phyloP scores from a whole-genome alignment of 2,888 invertebrate species.

The Pristionchus mayeri region DNA sequence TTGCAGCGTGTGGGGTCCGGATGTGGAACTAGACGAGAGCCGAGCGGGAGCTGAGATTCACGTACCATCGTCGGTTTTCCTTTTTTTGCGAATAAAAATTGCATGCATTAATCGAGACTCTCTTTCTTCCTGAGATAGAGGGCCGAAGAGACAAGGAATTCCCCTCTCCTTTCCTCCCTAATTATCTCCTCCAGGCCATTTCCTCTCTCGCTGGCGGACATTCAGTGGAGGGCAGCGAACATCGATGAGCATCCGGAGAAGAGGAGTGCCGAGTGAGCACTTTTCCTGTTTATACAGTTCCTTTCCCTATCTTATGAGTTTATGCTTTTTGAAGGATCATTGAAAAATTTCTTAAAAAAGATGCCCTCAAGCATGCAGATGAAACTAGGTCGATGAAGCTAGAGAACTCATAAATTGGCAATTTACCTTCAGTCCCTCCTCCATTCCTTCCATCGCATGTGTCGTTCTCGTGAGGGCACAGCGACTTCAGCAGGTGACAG shows the following conservation, averaged over 20 bases:
- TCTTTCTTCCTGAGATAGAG: too few species aligned
- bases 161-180: too few species aligned
- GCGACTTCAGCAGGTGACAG: constrained; percentile 24
- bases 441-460: not conserved
- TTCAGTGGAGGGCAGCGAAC: not conserved
- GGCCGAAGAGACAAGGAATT: too few species aligned
- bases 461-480: not conserved
- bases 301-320: too few species aligned
- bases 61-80: not conserved
- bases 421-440: too few species aligned
- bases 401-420: too few species aligned
- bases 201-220: not conserved
- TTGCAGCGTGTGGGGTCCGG: constrained; percentile 27
- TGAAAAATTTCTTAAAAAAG: too few species aligned
- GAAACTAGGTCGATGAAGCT: too few species aligned
- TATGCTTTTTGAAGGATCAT: too few species aligned
- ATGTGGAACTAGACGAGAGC: not conserved
- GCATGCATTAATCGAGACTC: not conserved
- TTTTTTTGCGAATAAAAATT: not conserved
- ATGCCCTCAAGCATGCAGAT: too few species aligned
- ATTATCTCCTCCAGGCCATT: not conserved
- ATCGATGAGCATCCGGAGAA: not conserved
- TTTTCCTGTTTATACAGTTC: too few species aligned
- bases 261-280: too few species aligned
- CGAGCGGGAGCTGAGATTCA: not conserved